Evolutionary conservation across 2,888 invertebrate species (phyloP), one percentile per base, ranked within the genome.

Genomic region (Trissoscelio sp.): DNA sequence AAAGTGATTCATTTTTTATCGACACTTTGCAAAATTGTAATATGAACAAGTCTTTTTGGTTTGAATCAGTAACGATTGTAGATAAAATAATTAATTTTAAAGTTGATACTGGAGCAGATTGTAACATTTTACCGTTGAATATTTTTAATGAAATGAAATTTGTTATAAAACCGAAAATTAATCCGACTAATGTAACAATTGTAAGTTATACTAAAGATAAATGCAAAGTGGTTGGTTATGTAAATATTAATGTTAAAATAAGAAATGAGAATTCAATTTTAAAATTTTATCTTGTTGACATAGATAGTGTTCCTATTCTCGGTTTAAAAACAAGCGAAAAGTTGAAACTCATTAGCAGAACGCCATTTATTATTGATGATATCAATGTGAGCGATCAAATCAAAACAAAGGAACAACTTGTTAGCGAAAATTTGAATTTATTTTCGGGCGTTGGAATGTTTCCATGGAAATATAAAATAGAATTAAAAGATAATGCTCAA

Each of bases 31-130:
- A 60, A 7, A n/a, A 37, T n/a, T 18, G 28, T n/a, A n/a, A n/a
- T n/a, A n/a, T n/a, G n/a, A n/a, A n/a, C n/a, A n/a, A n/a, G n/a
- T n/a, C n/a, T n/a, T n/a, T n/a, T 0, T 72, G 64, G 57, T 57
- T 28, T 11, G 37, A 79, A 31, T 7, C 39, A n/a, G n/a, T 64
- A 18, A 31, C 5, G 2, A 74, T 69, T 22, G 57, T 48, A 42
- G 34, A 64, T 37, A 64, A 22, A 31, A 11, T 18, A 2, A 58
- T 75, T 37, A 48, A 57, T 3, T 74, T 69, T 62, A 80, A 69
- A 42, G 7, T 80, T 28, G 69, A 80, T 12, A 48, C 70, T 1
- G 70, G 74, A 5, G 80, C 74, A 4, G 62, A 69, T 28, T 51
- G 42, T 57, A 66, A 66, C 18, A 11, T 66, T 34, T 51, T 66